Evolutionary conservation across 2,113 vertebrate species (phyloP).

Genomic region (Chinchilla lanigera): DNA sequence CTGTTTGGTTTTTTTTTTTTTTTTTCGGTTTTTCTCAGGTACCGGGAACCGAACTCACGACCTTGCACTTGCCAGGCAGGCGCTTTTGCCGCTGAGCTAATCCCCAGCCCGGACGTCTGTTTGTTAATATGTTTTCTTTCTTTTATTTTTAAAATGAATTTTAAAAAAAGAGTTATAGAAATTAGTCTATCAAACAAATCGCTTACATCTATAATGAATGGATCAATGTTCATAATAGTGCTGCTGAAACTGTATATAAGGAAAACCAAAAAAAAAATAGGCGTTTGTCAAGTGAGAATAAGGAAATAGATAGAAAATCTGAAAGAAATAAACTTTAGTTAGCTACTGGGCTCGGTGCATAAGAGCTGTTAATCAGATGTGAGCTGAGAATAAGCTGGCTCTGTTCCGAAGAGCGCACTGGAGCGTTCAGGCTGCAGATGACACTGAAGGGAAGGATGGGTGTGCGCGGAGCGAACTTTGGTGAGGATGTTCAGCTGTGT

Average conservation of each 20-base stretch:
- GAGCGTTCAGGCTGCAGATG: slow-evolving; percentile 75
- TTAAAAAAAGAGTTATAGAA: background rate
- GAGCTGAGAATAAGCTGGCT: slow-evolving; percentile 67
- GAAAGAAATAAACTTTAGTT: slow-evolving; percentile 68
- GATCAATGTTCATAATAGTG: background rate
- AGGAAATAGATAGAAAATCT: slow-evolving; percentile 42
- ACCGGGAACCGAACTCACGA: no score
- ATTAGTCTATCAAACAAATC: background rate
- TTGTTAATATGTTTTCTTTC: no score
- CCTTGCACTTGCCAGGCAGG: no score
- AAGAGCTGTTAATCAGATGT: background rate
- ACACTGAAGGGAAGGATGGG: slow-evolving; percentile 76
- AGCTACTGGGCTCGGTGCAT: background rate
- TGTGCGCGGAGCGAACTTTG: slow-evolving; percentile 73
- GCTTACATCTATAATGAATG: background rate
- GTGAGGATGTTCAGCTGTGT: slow-evolving; percentile 68
- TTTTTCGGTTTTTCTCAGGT: no score
- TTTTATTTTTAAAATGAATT: no score
- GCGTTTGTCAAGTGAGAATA: background rate
- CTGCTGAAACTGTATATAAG: background rate
- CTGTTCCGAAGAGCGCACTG: slow-evolving; percentile 66
- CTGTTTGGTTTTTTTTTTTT: no score
- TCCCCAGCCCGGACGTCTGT: no score
- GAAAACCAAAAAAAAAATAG: background rate
- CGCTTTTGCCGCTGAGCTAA: no score